Conservation (phyloP, 2,113 vertebrate genomes). For the Microcebus lehilahytsara region DNA sequence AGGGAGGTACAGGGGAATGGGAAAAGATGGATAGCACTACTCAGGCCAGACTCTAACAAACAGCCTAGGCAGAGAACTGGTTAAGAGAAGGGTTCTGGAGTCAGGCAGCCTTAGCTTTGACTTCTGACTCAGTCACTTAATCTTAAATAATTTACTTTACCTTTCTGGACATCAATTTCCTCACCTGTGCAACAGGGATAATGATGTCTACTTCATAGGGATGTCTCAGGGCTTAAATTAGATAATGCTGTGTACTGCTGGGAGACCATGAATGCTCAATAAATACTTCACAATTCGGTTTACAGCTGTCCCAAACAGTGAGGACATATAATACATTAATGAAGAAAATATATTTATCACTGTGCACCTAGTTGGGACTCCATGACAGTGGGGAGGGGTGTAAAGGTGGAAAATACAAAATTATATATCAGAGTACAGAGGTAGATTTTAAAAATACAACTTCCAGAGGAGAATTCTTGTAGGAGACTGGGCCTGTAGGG, state of each 20-base stretch:
- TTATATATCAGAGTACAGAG: not conserved
- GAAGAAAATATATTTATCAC: not conserved
- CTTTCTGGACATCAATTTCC: not conserved
- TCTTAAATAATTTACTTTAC: slow-evolving; percentile 1
- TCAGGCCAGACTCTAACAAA: not conserved
- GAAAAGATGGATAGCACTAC: not conserved
- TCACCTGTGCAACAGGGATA: not conserved
- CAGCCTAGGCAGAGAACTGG: not conserved
- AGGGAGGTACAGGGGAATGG: not conserved
- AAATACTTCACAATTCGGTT: not conserved
- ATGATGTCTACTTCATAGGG: not conserved
- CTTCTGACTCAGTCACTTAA: not conserved
- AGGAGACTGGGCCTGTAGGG: not conserved
- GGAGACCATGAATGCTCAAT: not conserved
- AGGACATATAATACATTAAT: not conserved
- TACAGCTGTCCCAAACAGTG: not conserved
- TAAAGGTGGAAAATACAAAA: not conserved
- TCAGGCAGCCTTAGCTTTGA: not conserved
- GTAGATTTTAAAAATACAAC: not conserved
- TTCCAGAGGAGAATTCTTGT: not conserved
- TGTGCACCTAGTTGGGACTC: not conserved
- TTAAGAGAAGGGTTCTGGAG: not conserved
- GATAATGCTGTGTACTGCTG: not conserved
- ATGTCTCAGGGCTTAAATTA: not conserved
- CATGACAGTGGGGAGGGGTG: not conserved